phyloP scores from a whole-genome alignment of 23 tunicate species.

The Trididemnum miniatum region DNA sequence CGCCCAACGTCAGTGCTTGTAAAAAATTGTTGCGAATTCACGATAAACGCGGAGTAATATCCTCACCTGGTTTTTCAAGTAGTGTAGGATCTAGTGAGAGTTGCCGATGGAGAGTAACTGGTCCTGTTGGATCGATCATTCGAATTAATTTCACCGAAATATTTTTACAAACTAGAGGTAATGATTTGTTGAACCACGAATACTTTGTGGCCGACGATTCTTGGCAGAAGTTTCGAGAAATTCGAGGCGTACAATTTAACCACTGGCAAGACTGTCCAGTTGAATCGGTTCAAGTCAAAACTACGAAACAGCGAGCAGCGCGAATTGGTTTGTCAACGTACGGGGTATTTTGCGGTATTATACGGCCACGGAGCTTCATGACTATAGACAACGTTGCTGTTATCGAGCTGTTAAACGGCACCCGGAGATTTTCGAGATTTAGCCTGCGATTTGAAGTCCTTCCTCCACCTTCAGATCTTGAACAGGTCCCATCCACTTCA shows the following conservation, averaged over 20 bases:
- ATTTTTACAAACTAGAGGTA: not conserved
- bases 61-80: not conserved
- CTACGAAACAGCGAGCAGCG: not conserved
- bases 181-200: not conserved
- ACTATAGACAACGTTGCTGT: slow-evolving; percentile 41
- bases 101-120: slow-evolving; percentile 50
- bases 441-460: slow-evolving; percentile 43
- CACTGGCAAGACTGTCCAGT: slow-evolving; percentile 38
- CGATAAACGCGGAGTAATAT: slow-evolving; percentile 11
- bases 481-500: not conserved
- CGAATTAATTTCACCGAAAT: slow-evolving; percentile 45
- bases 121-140: slow-evolving; percentile 12
- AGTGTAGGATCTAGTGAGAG: no score
- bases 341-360: slow-evolving; percentile 47
- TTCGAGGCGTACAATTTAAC: slow-evolving; percentile 28
- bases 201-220: slow-evolving; percentile 9
- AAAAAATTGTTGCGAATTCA: not conserved
- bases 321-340: slow-evolving; percentile 3
- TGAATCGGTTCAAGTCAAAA: not conserved
- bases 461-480: slow-evolving; percentile 29
- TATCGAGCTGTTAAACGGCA: slow-evolving; percentile 11
- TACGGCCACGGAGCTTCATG: slow-evolving; percentile 23
- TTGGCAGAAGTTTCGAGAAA: slow-evolving; percentile 29
- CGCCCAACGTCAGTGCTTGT: not conserved
- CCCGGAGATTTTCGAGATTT: slow-evolving; percentile 8